phyloP scores from a whole-genome alignment of 2,113 vertebrate species.

The Sterna hirundo region DNA sequence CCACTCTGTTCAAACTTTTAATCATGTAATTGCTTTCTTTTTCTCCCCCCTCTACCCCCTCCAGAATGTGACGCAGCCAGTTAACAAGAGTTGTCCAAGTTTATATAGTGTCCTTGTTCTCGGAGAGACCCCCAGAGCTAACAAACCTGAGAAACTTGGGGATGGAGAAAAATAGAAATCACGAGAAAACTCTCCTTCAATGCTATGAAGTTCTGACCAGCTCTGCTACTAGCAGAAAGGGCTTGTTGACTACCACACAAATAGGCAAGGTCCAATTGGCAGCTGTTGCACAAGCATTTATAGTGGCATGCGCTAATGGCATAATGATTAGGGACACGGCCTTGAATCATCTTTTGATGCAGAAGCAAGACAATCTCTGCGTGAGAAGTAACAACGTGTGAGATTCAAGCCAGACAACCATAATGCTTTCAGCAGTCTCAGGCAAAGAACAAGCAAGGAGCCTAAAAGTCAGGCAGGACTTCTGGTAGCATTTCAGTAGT shows the following conservation, averaged over 20 bases:
- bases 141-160: background rate
- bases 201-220: background rate
- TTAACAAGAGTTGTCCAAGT: background rate
- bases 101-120: background rate
- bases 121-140: background rate
- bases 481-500: background rate
- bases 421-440: background rate
- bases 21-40: background rate
- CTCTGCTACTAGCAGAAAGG: background rate
- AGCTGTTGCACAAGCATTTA: background rate
- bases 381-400: rapidly evolving
- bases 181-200: background rate
- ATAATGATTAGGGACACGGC: background rate
- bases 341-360: background rate
- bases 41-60: background rate
- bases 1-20: background rate
- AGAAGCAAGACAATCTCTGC: background rate
- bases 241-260: background rate
- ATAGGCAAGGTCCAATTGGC: rapidly evolving
- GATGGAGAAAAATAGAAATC: background rate
- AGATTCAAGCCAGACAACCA: background rate
- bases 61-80: background rate
- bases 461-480: background rate
- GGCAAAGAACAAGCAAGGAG: background rate
- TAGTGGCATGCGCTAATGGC: background rate